phyloP scores from a whole-genome alignment of 2,797 vertebrate genomes.

The Muscicapa striata region DNA sequence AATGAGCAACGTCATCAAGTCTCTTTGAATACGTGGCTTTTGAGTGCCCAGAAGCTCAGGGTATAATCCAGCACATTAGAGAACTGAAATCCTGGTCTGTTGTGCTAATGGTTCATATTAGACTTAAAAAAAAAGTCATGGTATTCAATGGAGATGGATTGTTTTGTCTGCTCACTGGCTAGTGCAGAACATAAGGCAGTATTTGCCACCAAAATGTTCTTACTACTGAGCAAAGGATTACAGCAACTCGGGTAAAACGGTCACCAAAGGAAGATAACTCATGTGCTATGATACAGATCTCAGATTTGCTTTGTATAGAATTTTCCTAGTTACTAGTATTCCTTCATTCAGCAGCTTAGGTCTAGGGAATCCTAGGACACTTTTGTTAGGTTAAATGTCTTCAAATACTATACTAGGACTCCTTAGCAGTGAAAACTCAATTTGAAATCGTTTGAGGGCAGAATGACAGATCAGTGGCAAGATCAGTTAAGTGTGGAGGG shows the following conservation, averaged over 20 bases:
- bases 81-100: neutral
- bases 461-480: constrained; percentile 32
- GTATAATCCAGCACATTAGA: neutral
- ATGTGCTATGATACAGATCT: neutral
- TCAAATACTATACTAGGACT: neutral
- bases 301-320: neutral
- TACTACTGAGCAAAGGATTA: neutral
- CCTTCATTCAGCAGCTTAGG: neutral
- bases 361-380: neutral
- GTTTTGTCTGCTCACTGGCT: neutral
- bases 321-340: neutral
- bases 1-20: neutral
- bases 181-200: neutral
- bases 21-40: neutral
- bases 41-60: neutral
- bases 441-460: neutral
- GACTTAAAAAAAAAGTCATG: neutral
- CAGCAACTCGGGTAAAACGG: neutral
- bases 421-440: neutral
- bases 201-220: neutral
- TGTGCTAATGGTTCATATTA: neutral
- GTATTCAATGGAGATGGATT: neutral
- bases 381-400: neutral
- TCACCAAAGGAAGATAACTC: neutral
- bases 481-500: constrained; percentile 13